A percentile compares a stretch with the other conserved stretches of the same genome.
Conservation (phyloP, 2,797 vertebrate genomes). For the Phrynocephalus guinanensis region DNA sequence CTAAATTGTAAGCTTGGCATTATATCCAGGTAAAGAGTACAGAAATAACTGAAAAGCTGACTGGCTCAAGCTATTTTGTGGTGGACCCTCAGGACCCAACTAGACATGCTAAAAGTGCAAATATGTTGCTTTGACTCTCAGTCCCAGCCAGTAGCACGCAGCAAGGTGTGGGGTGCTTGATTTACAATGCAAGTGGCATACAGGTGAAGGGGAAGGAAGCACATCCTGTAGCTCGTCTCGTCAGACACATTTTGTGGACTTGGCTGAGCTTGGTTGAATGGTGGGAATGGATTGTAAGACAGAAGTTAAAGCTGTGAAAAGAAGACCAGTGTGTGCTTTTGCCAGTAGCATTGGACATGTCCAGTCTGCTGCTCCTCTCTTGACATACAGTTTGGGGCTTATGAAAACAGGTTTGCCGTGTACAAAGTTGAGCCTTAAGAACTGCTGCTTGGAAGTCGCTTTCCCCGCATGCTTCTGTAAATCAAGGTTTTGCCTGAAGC, state of each 20-base stretch:
- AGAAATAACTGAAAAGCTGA: constrained; percentile 13
- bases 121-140: not conserved
- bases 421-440: not conserved
- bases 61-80: constrained; percentile 15
- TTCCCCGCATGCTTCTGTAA: constrained; percentile 11
- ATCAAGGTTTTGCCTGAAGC: constrained; percentile 6
- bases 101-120: constrained; percentile 22
- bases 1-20: not conserved
- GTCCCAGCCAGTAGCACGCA: too few relatives aligned
- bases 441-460: not conserved
- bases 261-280: not conserved
- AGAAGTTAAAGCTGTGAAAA: not conserved
- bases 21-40: not conserved
- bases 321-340: not conserved
- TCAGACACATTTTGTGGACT: not conserved
- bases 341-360: not conserved
- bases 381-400: not conserved
- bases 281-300: not conserved
- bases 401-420: not conserved
- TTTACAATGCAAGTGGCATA: not conserved
- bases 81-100: constrained; percentile 13
- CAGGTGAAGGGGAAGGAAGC: not conserved
- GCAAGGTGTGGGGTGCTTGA: not conserved
- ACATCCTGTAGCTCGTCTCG: too few relatives aligned
- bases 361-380: not conserved